Evolutionary conservation across 2,888 invertebrate species (phyloP).

Genomic region (Agonopterix heracliana): DNA sequence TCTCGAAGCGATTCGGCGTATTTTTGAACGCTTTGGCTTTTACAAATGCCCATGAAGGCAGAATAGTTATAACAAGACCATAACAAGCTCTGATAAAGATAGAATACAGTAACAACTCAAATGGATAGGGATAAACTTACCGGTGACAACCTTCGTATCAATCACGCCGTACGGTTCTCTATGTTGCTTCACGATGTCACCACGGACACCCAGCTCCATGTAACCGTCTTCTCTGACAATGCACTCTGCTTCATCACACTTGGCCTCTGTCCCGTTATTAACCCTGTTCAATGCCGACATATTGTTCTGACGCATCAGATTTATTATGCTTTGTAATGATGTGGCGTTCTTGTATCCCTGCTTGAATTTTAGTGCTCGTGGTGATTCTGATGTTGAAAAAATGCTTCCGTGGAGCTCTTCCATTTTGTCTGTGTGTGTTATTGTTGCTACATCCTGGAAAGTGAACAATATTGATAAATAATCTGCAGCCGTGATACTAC

Average conservation of each 20-base stretch:
- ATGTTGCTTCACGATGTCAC: constrained; percentile 44
- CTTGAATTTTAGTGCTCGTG: constrained; percentile 52
- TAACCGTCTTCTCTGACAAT: constrained; percentile 41
- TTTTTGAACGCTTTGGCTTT: too few species aligned
- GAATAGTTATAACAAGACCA: too few species aligned
- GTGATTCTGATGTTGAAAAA: constrained; percentile 54
- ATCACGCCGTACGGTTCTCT: constrained; percentile 69
- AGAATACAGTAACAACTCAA: too few species aligned
- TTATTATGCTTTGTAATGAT: constrained; percentile 46
- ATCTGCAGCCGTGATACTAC: too few species aligned
- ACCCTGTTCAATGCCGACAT: constrained; percentile 42
- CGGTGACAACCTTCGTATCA: constrained; percentile 72
- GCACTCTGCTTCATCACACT: constrained; percentile 37
- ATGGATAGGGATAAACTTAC: constrained; percentile 31
- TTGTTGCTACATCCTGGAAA: constrained; percentile 55
- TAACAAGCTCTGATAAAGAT: too few species aligned
- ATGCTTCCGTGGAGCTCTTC: constrained; percentile 45
- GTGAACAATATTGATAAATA: neutral
- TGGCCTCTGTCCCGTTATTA: constrained; percentile 30
- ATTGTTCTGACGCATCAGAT: constrained; percentile 61
- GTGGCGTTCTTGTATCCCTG: constrained; percentile 56
- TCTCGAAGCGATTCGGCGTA: too few species aligned
- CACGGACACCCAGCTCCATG: constrained; percentile 54
- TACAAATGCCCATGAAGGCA: too few species aligned
- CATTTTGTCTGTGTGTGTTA: constrained; percentile 51